A percentile compares a stretch with the other conserved stretches of the same genome.
These are phyloP conservation scores for Melipona beecheii DNA, from an alignment of 2,888 invertebrate species.

Conservation along the genomic window DNA sequence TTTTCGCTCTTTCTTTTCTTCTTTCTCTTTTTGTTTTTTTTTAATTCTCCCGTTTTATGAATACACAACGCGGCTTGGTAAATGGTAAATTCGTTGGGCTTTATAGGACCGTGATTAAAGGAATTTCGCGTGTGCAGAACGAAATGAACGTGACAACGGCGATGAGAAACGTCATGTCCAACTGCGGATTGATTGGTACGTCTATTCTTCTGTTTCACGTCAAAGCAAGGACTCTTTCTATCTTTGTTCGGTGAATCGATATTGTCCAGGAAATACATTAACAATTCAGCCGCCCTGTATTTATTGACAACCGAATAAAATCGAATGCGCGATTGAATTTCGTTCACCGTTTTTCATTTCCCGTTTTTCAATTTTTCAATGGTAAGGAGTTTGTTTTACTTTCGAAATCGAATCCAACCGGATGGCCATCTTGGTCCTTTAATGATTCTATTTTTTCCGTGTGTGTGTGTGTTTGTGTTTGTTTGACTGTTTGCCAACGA, in stretches of 20 bases:
- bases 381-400: neutral
- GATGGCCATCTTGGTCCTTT: neutral
- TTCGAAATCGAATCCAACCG: neutral
- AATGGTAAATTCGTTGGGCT: neutral
- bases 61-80: neutral
- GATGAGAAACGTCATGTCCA: neutral
- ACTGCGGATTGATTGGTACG: neutral
- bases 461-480: neutral
- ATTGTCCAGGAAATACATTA: neutral
- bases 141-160: neutral
- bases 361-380: neutral
- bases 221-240: neutral
- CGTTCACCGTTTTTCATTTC: neutral
- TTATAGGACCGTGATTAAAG: neutral
- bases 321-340: conserved; percentile 5
- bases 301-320: neutral
- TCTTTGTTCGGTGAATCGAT: neutral
- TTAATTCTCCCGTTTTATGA: neutral
- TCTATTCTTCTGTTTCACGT: neutral
- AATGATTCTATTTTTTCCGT: neutral
- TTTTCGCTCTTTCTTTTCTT: neutral
- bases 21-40: too few relatives aligned
- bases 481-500: neutral
- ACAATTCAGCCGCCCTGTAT: neutral
- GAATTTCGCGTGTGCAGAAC: neutral